Evolutionary conservation across 2,797 vertebrate genomes (phyloP).

Genomic region (Gymnoscopelus braueri): DNA sequence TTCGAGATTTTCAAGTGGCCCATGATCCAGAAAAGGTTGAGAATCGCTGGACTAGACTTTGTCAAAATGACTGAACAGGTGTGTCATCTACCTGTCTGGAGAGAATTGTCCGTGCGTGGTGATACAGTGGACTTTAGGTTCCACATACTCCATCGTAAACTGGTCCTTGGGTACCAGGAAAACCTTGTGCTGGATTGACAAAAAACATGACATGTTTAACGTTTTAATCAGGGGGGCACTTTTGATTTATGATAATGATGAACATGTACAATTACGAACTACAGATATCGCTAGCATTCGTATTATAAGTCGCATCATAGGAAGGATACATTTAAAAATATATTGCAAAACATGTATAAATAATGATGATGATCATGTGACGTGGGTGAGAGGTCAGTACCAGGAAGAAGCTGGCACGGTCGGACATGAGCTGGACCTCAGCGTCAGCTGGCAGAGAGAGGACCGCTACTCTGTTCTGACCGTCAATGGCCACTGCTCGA

Average conservation of each 20-base stretch:
- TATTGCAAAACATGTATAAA: too few relatives aligned
- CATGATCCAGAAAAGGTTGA: too few relatives aligned
- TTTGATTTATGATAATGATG: too few relatives aligned
- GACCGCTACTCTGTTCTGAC: constrained; percentile 77
- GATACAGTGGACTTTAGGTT: constrained; percentile 88
- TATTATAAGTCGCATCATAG: too few relatives aligned
- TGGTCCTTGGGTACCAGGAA: constrained; percentile 83
- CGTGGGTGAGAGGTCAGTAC: constrained; percentile 72
- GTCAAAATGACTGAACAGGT: too few relatives aligned
- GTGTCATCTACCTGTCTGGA: constrained; percentile 84
- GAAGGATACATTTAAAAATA: too few relatives aligned
- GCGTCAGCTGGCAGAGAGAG: constrained; percentile 84
- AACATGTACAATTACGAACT: too few relatives aligned
- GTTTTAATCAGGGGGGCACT: background rate
- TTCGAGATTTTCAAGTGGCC: too few relatives aligned
- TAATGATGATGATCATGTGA: constrained; percentile 7
- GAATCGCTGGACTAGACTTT: too few relatives aligned
- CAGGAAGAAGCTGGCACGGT: constrained; percentile 89
- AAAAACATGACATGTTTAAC: constrained; percentile 14
- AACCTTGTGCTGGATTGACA: constrained; percentile 82
- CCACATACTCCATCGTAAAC: constrained; percentile 87
- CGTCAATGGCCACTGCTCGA: constrained; percentile 84
- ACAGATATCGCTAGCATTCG: too few relatives aligned
- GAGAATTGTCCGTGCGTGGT: constrained; percentile 85
- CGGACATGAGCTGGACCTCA: constrained; percentile 84